These are phyloP conservation scores for Pitangus sulphuratus DNA, from an alignment of 2,797 vertebrate genomes.

Conservation along the genomic window DNA sequence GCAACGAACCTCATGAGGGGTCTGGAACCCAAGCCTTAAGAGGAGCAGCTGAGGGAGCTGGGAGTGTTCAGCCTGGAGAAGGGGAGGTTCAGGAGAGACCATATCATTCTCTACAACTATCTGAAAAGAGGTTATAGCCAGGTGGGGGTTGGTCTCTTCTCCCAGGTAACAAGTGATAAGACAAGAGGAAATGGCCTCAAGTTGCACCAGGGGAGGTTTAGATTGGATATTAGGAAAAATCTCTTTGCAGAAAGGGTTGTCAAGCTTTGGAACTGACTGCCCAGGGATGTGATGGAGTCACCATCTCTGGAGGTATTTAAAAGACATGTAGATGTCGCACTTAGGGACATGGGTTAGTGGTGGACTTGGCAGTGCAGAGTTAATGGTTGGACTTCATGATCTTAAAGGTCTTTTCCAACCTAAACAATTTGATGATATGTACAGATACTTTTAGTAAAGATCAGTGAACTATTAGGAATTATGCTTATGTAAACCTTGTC, in stretches of 20 bases:
- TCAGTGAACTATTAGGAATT: not conserved
- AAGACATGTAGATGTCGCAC: not conserved
- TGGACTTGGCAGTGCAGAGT: not conserved
- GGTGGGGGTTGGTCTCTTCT: fast-evolving
- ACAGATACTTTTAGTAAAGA: not conserved
- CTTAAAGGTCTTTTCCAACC: not conserved
- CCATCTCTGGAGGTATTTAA: not conserved
- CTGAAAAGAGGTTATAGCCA: not conserved
- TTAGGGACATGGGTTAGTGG: not conserved
- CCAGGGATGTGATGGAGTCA: not conserved
- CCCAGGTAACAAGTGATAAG: not conserved
- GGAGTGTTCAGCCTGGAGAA: not conserved
- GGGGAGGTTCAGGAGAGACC: not conserved
- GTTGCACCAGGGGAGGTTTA: not conserved
- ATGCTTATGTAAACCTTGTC: not conserved
- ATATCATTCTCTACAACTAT: fast-evolving
- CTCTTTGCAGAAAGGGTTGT: not conserved
- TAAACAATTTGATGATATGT: not conserved
- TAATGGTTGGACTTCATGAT: not conserved
- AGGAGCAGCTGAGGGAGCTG: not conserved
- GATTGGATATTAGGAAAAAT: not conserved
- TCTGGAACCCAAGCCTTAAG: not conserved
- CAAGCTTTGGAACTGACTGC: not conserved
- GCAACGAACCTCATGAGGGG: fast-evolving
- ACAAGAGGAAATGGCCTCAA: not conserved